Conservation (phyloP, 2,888 invertebrate genomes). For the Xanthia togata region DNA sequence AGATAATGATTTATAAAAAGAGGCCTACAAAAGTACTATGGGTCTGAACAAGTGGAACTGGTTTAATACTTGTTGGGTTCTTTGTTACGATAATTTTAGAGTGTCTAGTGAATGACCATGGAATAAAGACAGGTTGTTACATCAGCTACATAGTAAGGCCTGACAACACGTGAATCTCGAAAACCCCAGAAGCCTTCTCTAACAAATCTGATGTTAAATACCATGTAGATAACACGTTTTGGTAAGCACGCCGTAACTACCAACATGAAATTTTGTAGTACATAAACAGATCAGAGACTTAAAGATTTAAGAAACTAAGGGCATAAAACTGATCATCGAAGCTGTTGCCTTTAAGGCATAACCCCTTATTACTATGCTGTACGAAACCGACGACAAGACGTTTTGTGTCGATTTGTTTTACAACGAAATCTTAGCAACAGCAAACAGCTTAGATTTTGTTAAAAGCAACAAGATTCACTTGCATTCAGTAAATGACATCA, state of each 20-base stretch:
- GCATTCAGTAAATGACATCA: background rate
- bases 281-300: background rate
- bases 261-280: background rate
- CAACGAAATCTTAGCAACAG: background rate
- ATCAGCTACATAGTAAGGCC: background rate
- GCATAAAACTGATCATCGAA: background rate
- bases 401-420: background rate
- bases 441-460: background rate
- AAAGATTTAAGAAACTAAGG: background rate
- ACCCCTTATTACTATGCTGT: background rate
- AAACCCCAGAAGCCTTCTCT: background rate
- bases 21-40: background rate
- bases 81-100: conserved; percentile 35
- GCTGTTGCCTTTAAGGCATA: background rate
- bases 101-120: background rate
- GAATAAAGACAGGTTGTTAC: background rate
- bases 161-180: background rate
- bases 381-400: background rate
- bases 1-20: conserved; percentile 47
- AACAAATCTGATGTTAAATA: background rate
- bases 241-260: background rate
- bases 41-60: conserved; percentile 33
- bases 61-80: conserved; percentile 36
- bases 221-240: background rate
- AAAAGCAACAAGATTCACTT: background rate